Evolutionary conservation across 2,113 vertebrate genomes (phyloP), one percentile per base, ranked within the genome.

Genomic region (Brachyhypopomus occidentalis): DNA sequence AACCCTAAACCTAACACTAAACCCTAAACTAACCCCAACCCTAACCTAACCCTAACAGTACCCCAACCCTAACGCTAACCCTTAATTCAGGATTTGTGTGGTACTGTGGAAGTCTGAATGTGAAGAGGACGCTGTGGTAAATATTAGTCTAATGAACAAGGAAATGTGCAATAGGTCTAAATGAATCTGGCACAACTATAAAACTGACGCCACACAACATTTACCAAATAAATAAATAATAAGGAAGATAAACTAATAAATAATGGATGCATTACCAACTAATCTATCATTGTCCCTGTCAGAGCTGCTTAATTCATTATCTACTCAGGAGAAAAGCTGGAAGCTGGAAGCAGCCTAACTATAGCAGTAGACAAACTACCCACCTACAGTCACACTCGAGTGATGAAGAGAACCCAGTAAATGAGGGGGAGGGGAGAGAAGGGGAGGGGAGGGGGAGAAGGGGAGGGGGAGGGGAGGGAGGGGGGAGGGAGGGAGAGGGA

Each of bases 351-450:
- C 38, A 70, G 17, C 7, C 45, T 22, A 55, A 36, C 27, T 2
- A 23, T 69, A 66, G 59, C 60, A 45, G 23, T 22, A 45, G 17
- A 23, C n/a, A 38, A 48, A 34, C 73, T 30, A 0, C 5, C 48
- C 30, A 38, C 48, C 34, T 36, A 1, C 22, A 59, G 22, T 70
- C 69, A 9, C 4, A 64, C 62, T 36, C 34, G 12, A 27, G 48
- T 7, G 70, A 74, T 83, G 70, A 82, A 58, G 34, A 67, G 19
- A 63, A 56, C 36, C 25, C 2, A 48, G 23, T 20, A 4, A 62
- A 14, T 38, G 0, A 59, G 20, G 14, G 30, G 48, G 70, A 64
- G 14, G 12, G 3, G 30, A 25, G 14, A 36, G 30, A 70, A 25
- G 11, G 67, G 52, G 20, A 45, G 11, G 14, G n/a, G 55, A 36